Percentiles rank a stretch among this genome's conserved stretches.
Evolutionary conservation across 2,797 vertebrate genomes (phyloP).

Genomic region (Schizopygopsis pylzovi): DNA sequence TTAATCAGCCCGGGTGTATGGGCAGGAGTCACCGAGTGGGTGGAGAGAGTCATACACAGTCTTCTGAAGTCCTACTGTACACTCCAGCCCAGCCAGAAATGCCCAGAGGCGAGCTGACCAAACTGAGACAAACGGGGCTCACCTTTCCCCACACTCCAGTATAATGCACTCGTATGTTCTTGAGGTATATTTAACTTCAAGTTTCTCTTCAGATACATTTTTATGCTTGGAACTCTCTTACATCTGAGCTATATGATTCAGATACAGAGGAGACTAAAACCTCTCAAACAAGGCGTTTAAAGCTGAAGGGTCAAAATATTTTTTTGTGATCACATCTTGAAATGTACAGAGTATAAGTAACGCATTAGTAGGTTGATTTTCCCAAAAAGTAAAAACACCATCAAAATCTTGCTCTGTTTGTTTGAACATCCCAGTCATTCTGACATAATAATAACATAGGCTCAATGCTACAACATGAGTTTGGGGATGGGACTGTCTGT

Average conservation of each 20-base stretch:
- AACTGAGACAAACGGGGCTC: conserved; percentile 16
- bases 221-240: conserved; percentile 16
- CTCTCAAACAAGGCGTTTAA: background rate
- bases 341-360: background rate
- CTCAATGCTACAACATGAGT: background rate
- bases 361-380: background rate
- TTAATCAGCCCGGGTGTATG: conserved; percentile 33
- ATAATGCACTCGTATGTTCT: conserved; percentile 36
- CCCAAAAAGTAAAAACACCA: background rate
- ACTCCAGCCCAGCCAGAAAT: conserved; percentile 41
- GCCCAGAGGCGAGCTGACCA: conserved; percentile 44
- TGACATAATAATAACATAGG: background rate
- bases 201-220: conserved; percentile 24
- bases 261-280: background rate
- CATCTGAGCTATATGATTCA: conserved; percentile 7
- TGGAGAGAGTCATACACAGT: conserved; percentile 45
- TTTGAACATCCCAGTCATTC: background rate
- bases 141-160: conserved; percentile 31
- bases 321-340: background rate
- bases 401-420: background rate
- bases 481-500: background rate
- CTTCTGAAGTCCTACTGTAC: conserved; percentile 55
- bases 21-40: conserved; percentile 48
- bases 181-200: conserved; percentile 48
- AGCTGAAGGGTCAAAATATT: background rate